phyloP scores from a whole-genome alignment of 2,888 invertebrate genomes.

The Andricus quercusramuli region DNA sequence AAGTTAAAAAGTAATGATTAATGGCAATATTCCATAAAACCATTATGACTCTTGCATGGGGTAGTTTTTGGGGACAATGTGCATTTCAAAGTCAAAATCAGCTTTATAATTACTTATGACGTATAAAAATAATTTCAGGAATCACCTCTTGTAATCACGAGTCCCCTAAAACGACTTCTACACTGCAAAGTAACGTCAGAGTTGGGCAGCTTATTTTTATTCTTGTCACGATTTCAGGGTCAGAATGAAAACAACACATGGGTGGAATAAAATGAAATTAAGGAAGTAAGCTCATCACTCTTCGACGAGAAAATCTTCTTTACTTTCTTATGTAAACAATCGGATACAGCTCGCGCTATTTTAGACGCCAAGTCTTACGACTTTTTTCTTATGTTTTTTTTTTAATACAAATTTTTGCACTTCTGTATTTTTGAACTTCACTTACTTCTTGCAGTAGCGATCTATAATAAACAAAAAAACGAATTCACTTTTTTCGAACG shows the following conservation, averaged over 20 bases:
- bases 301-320: neutral
- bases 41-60: no score
- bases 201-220: neutral
- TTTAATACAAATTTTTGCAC: no score
- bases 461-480: no score
- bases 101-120: neutral
- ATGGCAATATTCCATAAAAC: no score
- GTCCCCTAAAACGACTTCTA: neutral
- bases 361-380: no score
- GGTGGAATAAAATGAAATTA: neutral
- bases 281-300: neutral
- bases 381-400: no score
- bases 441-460: no score
- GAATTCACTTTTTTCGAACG: no score
- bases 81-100: no score
- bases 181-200: neutral
- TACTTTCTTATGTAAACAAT: neutral
- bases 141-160: neutral
- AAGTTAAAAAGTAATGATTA: no score
- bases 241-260: neutral
- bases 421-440: no score
- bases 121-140: neutral
- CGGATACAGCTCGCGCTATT: neutral
- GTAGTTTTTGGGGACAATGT: no score
- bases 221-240: neutral